Percentiles rank a stretch among this genome's conserved stretches.
Conservation (phyloP, 2,888 invertebrate species). For the Drosophila rubida region DNA sequence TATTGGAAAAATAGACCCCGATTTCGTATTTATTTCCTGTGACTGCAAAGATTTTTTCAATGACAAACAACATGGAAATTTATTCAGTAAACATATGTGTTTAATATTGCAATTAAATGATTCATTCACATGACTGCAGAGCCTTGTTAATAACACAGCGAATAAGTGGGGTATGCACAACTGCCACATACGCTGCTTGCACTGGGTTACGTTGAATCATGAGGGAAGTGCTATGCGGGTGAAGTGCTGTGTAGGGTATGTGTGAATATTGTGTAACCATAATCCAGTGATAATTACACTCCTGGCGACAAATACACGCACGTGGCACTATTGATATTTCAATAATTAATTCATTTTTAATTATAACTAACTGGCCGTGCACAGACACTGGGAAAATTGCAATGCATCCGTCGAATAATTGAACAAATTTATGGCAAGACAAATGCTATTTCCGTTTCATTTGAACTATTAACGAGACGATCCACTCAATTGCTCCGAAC, state of each 20-base stretch:
- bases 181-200: not conserved
- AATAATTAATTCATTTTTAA: slow-evolving; percentile 46
- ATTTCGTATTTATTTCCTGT: slow-evolving; percentile 44
- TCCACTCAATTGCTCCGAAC: slow-evolving; percentile 16
- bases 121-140: slow-evolving; percentile 15
- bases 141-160: not conserved
- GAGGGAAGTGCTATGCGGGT: too few relatives aligned
- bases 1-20: not conserved
- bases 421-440: slow-evolving; percentile 11
- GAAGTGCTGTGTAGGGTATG: too few relatives aligned
- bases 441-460: slow-evolving; percentile 22
- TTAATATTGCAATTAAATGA: slow-evolving; percentile 27
- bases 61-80: slow-evolving; percentile 22
- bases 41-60: slow-evolving; percentile 12
- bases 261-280: slow-evolving; percentile 1
- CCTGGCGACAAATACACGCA: slow-evolving; percentile 7
- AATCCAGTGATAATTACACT: slow-evolving; percentile 15
- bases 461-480: not conserved
- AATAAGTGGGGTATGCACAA: not conserved
- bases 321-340: slow-evolving; percentile 9
- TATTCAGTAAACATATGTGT: slow-evolving; percentile 28
- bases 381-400: not conserved
- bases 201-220: too few relatives aligned
- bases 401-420: slow-evolving; percentile 12
- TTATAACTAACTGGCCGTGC: slow-evolving; percentile 24